Evolutionary conservation across 1,140 invertebrate species (phyloP), one percentile per base, ranked within the genome.

Genomic region (Drosophila fuyamai): DNA sequence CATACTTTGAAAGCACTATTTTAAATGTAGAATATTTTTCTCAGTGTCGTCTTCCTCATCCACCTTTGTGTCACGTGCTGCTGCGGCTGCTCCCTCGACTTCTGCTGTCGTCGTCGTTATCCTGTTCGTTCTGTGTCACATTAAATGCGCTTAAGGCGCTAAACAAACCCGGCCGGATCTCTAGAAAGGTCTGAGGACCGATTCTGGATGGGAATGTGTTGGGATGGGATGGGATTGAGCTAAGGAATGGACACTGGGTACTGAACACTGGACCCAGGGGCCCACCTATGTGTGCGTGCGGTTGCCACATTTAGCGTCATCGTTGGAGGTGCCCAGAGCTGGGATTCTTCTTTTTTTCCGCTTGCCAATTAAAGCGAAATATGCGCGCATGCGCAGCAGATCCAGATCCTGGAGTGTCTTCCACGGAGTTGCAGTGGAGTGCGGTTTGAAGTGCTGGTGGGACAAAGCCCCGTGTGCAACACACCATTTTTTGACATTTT

Each of bases 401-500:
- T 58, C 56, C 29, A 29, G 54, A 58, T 48, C 40, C 59, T 59
- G 79, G 62, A 50, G 50, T 36, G 36, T 38, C 40, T 51, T 70
- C 51, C 63, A 66, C 59, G 79, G 58, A 55, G 71, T n/a, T n/a
- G 14, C 14, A 18, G 43, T 18, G 56, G 23, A 14, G 44, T 27
- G 40, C 13, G 23, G 16, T 8, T 32, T 32, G 29, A 32, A 41
- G 57, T 23, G 5, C 18, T 54, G 65, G 18, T 48, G 66, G 65
- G 83, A 88, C 83, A 88, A 88, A 80, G 77, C 76, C 79, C 75
- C 78, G 66, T 79, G 76, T 57, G 65, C 68, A 72, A 35, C 57
- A 71, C 77, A 89, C 80, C 54, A 75, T 90, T 90, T 91, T 76
- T 91, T 92, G 90, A 92, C 90, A 92, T 92, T 92, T 92, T 92